Evolutionary conservation across 2,797 vertebrate species (phyloP), one percentile per base, ranked within the genome.

Genomic region (Falco novaeseelandiae): DNA sequence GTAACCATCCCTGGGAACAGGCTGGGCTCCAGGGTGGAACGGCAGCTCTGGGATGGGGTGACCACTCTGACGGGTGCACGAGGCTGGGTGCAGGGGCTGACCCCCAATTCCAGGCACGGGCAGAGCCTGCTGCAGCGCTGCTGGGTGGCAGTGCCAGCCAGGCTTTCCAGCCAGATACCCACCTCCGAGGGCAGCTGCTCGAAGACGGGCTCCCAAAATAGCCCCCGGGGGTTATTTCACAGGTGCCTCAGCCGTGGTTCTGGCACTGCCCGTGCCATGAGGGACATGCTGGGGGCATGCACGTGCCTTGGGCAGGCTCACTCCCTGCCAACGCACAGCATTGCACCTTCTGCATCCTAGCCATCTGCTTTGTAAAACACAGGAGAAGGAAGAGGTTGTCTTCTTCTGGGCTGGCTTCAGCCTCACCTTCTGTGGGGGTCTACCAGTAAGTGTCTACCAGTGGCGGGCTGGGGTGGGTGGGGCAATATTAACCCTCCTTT

Each of bases 1-100:
- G 98, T 98, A 98, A 98, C 98, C 30, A 96, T 95, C 97, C 96
- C 98, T 91, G 93, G 92, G 94, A 97, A 83, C 61, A 20, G 87
- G 84, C 78, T 4, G 78, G 32, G 66, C 66, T 86, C 59, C 12
- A 46, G 81, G 66, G 18, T 6, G 70, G 62, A 74, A 15, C 7
- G 3, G 81, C 38, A 4, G 86, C 63, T 77, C 42, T 1, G 11
- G 83, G 63, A 32, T 8, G 77, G 90, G 67, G 23, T 6, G 58
- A 63, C 63, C 17, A 38, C 72, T 80, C 23, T 5, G 2, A 62
- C 0, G 9, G 25, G 42, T 18, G 61, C 32, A 7, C 3, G 8
- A 4, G 29, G 14, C 36, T 29, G 89, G 55, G 16, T 26, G 51
- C 52, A 14, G 76, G 71, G 2, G 1, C 55, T 21, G 74, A 40